These are phyloP conservation scores for Acropora yongei DNA, from an alignment of 64 coral and sea anemone genomes.

Conservation along the genomic window DNA sequence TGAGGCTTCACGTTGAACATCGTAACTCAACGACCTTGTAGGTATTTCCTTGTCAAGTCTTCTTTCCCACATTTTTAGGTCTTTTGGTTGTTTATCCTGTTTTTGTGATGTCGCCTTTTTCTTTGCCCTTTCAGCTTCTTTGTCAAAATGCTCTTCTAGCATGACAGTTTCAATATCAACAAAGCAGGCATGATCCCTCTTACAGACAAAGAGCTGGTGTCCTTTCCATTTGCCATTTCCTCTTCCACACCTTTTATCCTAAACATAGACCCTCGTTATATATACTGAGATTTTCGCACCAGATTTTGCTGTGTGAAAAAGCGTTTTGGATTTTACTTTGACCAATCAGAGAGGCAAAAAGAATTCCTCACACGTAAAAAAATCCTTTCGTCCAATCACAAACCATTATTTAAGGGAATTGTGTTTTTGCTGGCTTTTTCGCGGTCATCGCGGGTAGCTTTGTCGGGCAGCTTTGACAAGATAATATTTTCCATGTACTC, in stretches of 20 bases:
- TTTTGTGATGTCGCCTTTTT: not conserved
- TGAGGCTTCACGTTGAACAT: not conserved
- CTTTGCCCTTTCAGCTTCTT: not conserved
- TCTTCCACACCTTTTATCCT: constrained; percentile 35
- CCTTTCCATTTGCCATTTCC: constrained; percentile 35
- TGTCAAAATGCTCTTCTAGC: constrained; percentile 70
- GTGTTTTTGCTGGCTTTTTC: too few relatives aligned
- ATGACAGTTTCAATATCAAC: constrained; percentile 45
- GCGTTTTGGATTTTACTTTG: too few relatives aligned
- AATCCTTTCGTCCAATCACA: too few relatives aligned
- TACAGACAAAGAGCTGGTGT: constrained; percentile 57
- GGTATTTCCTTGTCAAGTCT: not conserved
- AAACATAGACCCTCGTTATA: not conserved
- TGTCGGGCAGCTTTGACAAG: too few relatives aligned
- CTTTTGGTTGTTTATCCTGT: not conserved
- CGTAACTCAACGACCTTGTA: not conserved
- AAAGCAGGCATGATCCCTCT: constrained; percentile 60
- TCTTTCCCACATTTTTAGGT: not conserved
- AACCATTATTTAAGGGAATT: too few relatives aligned
- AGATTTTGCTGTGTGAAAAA: too few relatives aligned
- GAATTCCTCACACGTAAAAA: too few relatives aligned
- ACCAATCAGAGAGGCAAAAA: too few relatives aligned
- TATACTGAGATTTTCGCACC: too few relatives aligned
- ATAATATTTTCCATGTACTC: too few relatives aligned
- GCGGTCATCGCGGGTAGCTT: too few relatives aligned